phyloP scores from a whole-genome alignment of 2,797 vertebrate genomes.

The Spatula clypeata region DNA sequence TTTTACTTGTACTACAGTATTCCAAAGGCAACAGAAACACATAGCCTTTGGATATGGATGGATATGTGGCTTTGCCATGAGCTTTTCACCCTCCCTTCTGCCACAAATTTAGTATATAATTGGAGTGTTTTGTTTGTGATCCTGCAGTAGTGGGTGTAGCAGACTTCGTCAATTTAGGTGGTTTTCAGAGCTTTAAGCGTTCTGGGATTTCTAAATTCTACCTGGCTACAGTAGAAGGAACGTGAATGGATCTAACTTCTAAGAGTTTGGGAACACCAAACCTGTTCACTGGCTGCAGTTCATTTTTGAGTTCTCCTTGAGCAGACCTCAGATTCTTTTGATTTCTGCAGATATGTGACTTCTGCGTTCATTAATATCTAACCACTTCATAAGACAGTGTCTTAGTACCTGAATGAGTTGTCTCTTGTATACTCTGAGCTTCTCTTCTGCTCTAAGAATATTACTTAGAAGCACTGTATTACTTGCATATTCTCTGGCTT shows the following conservation, averaged over 20 bases:
- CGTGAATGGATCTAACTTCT: neutral
- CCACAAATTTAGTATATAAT: neutral
- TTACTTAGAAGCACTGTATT: neutral
- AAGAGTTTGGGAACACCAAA: neutral
- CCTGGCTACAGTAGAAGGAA: neutral
- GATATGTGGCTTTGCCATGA: neutral
- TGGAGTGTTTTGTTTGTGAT: neutral
- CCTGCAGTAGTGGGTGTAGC: neutral
- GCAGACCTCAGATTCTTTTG: neutral
- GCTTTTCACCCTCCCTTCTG: rapidly evolving
- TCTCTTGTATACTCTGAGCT: neutral
- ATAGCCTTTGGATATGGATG: no score
- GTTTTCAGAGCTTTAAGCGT: neutral
- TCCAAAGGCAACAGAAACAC: neutral
- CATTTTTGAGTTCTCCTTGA: neutral
- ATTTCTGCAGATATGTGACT: neutral
- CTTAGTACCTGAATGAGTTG: neutral
- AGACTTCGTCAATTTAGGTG: neutral
- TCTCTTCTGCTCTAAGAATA: neutral
- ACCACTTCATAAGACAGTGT: neutral
- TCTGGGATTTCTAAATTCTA: neutral
- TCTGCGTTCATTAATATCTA: neutral
- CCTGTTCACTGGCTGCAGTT: neutral
- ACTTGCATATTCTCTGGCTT: neutral
- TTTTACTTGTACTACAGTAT: neutral